A percentile compares a stretch with the other conserved stretches of the same genome.
phyloP scores from a whole-genome alignment of 2,113 vertebrate genomes.

The Apistogramma diplotaenia region DNA sequence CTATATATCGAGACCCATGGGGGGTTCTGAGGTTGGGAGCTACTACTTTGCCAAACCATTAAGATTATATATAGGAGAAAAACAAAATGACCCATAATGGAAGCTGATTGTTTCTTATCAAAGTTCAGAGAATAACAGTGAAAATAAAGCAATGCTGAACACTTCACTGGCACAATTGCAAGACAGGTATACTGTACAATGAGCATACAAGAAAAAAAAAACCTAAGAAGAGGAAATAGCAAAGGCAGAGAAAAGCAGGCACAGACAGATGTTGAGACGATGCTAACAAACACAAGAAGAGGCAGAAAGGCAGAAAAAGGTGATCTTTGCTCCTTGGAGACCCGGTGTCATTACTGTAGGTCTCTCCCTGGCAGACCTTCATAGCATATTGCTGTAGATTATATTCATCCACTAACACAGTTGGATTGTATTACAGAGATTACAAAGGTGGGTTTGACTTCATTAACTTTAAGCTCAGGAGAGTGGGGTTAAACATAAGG shows the following conservation, averaged over 20 bases:
- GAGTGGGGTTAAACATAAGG: slow-evolving; percentile 11
- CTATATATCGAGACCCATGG: accelerated
- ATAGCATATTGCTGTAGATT: slow-evolving; percentile 11
- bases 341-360: not conserved
- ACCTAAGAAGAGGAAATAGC: no score
- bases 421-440: slow-evolving; percentile 7
- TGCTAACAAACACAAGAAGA: no score
- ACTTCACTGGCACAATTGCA: no score
- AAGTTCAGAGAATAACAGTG: no score
- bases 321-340: slow-evolving; percentile 32
- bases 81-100: no score
- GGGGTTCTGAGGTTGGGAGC: not conserved
- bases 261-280: no score
- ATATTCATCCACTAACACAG: slow-evolving; percentile 8
- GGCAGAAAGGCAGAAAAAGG: slow-evolving; percentile 17
- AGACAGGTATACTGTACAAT: no score
- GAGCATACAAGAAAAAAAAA: no score
- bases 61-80: no score
- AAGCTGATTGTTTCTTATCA: no score
- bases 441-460: not conserved
- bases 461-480: not conserved
- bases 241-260: no score
- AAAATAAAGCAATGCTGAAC: no score
- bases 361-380: slow-evolving; percentile 23
- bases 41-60: not conserved